Base-by-base conservation (phyloP, 2,113 vertebrate species). In the Mirza zaza region DNA sequence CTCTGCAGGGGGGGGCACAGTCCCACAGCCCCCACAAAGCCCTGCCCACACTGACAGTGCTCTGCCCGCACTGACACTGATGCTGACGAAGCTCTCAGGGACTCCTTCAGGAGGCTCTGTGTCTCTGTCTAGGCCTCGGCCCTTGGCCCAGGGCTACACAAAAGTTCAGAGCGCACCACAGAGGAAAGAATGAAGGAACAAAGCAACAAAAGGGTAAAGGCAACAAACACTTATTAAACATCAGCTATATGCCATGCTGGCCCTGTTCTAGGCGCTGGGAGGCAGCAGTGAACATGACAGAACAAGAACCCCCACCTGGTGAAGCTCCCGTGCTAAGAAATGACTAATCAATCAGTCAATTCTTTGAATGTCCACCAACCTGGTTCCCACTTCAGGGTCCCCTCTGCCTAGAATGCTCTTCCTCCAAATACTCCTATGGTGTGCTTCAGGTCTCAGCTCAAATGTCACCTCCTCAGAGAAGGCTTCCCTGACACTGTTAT, bases 271-370 rank as follows among this genome's bases (percentile, higher is more conserved):
- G 52, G 90, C 1, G 8, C 87, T 14, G 14, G 65, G 50, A 91
- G 77, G 71, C 67, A 91, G 77, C 87, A 61, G 52, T 89, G 39
- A 91, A 75, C 55, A 48, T 48, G 23, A 96, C 73, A 82, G 71
- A 67, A 71, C 55, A 91, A 70, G 86, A 61, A 67, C 6, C 42
- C 48, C 68, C 68, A 55, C 50, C 36, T 61, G 34, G 27, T 50
- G 79, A 88, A 91, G 68, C 50, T 90, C 50, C 4, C 45, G n/a
- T 87, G 90, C 94, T 94, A 55, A 93, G 27, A 48, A 87, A 93
- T 63, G 79, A 87, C 39, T 57, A 65, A 77, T 79, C 50, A 67
- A 39, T 84, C 3, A 7, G 84, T 96, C 42, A 57, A 42, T 79
- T 91, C n/a, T 90, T 92, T 76, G 48, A 85, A 39, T 86, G 85